These are phyloP conservation scores for Ceryle rudis DNA, from an alignment of 2,797 vertebrate species.

Conservation along the genomic window DNA sequence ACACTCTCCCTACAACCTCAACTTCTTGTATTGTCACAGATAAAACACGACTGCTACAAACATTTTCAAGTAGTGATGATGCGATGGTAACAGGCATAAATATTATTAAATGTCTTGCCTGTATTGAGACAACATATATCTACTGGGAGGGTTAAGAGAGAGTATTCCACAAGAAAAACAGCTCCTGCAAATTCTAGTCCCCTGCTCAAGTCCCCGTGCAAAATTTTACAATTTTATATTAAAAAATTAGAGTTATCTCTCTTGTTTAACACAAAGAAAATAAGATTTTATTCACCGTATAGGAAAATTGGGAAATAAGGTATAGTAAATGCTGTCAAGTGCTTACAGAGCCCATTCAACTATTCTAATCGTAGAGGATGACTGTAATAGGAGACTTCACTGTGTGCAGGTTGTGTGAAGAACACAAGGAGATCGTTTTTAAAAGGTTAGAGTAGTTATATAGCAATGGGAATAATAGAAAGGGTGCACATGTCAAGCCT, in stretches of 20 bases:
- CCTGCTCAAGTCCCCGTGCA: not conserved
- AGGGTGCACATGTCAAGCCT: not conserved
- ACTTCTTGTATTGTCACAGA: not conserved
- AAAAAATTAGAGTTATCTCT: not conserved
- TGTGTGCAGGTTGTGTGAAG: not conserved
- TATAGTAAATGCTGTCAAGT: not conserved
- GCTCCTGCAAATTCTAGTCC: not conserved
- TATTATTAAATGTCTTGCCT: not conserved
- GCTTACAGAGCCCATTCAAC: not conserved
- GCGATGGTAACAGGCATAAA: not conserved
- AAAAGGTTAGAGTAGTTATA: not conserved
- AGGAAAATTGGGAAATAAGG: not conserved
- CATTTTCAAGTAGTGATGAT: not conserved
- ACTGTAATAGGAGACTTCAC: not conserved
- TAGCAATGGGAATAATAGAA: not conserved
- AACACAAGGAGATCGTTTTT: not conserved
- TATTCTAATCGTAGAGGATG: not conserved
- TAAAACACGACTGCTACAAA: not conserved
- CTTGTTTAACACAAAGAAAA: not conserved
- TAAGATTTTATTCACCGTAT: not conserved
- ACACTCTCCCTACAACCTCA: not conserved
- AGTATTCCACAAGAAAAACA: not conserved
- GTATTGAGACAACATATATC: not conserved
- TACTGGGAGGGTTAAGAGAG: not conserved
- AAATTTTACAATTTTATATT: not conserved